Evolutionary conservation across 35 echinoderm and acorn worm genomes (phyloP).

Genomic region (Ophiothrix spiculata): DNA sequence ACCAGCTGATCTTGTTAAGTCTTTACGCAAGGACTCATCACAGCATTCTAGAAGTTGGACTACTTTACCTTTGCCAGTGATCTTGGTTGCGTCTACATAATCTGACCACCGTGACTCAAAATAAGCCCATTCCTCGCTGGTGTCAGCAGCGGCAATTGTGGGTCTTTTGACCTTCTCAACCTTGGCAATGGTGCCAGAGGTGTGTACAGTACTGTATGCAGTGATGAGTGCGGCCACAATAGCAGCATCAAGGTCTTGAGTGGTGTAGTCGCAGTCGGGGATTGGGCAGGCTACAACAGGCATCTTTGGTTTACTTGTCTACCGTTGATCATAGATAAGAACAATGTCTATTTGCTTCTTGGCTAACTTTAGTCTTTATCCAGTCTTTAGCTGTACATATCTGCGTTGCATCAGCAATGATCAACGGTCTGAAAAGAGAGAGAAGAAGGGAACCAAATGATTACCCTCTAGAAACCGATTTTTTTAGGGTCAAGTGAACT

Average conservation of each 20-base stretch:
- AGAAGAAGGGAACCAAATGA: too few species aligned
- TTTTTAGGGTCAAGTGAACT: too few species aligned
- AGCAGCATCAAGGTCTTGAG: constrained; percentile 15
- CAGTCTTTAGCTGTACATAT: too few species aligned
- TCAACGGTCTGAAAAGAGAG: too few species aligned
- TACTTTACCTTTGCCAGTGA: constrained; percentile 36
- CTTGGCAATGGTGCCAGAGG: constrained; percentile 27
- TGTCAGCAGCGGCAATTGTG: constrained; percentile 25
- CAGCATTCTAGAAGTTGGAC: constrained; percentile 53
- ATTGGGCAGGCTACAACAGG: background rate
- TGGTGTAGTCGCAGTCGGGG: constrained; percentile 20
- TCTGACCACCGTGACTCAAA: constrained; percentile 16
- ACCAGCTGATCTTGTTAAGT: constrained; percentile 31
- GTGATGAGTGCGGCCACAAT: constrained; percentile 32
- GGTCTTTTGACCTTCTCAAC: constrained; percentile 43
- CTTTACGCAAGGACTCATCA: constrained; percentile 26
- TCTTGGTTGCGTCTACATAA: constrained; percentile 39
- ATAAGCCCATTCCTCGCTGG: too few species aligned
- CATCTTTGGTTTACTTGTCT: background rate
- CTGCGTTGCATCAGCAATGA: too few species aligned
- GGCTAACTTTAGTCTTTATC: too few species aligned
- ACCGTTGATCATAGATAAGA: background rate
- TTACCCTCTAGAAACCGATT: too few species aligned
- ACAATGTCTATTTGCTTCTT: background rate
- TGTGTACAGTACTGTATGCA: background rate